Evolutionary conservation across 2,113 vertebrate species (phyloP).

Genomic region (Rhineura floridana): DNA sequence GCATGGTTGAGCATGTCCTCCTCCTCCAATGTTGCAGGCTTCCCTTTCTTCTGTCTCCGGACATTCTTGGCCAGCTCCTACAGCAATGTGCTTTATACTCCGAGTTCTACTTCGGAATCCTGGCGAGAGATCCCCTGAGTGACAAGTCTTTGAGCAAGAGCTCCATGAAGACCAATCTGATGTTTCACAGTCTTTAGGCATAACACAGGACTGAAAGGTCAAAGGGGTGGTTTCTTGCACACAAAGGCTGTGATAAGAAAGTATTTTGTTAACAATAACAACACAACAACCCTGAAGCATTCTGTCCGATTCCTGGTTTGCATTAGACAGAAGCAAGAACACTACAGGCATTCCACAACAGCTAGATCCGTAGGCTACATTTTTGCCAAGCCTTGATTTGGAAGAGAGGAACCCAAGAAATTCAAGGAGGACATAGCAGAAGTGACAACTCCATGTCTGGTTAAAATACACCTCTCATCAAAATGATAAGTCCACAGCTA

Average conservation of each 20-base stretch:
- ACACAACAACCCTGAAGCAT: constrained; percentile 16
- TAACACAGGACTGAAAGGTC: constrained; percentile 85
- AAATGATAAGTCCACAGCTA: neutral
- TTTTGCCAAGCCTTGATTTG: neutral
- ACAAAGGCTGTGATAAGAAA: constrained; percentile 82
- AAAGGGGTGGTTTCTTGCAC: constrained; percentile 77
- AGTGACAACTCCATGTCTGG: too few species aligned
- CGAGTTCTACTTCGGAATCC: constrained; percentile 86
- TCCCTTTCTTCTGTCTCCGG: constrained; percentile 88
- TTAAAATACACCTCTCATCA: neutral
- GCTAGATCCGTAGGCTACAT: neutral
- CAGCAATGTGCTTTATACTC: constrained; percentile 72
- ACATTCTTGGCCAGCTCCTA: constrained; percentile 82
- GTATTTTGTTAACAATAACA: constrained; percentile 3
- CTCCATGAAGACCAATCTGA: constrained; percentile 91
- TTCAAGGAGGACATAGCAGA: neutral
- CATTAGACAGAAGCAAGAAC: neutral
- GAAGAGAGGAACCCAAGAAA: neutral
- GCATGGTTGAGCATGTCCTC: constrained; percentile 82
- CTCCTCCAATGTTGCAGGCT: constrained; percentile 80
- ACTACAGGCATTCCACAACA: neutral
- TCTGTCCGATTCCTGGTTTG: neutral
- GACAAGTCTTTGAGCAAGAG: constrained; percentile 86
- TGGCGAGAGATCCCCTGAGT: constrained; percentile 75
- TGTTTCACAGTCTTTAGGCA: constrained; percentile 85